Evolutionary conservation across 1,140 invertebrate species (phyloP).

Genomic region (Apolygus lucorum): DNA sequence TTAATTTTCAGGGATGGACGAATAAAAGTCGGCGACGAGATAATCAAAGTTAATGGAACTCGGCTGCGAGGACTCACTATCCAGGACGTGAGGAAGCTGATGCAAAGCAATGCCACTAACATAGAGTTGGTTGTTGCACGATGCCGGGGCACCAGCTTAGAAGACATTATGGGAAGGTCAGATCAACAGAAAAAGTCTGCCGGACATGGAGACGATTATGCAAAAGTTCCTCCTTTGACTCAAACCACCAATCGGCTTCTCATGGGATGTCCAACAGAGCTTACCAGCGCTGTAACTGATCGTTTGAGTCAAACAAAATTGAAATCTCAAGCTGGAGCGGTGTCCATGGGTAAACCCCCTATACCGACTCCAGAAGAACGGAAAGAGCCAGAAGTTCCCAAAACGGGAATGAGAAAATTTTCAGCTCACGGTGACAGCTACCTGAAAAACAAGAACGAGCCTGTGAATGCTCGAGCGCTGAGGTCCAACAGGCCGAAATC

Average conservation of each 20-base stretch:
- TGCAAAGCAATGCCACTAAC: slow-evolving; percentile 45
- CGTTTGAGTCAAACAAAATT: neutral
- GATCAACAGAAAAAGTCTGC: neutral
- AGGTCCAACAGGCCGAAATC: slow-evolving; percentile 50
- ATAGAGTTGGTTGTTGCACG: slow-evolving; percentile 49
- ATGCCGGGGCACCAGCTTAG: slow-evolving; percentile 6
- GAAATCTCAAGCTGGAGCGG: neutral
- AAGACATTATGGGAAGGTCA: neutral
- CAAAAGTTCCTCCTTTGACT: slow-evolving; percentile 13
- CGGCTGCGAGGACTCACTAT: slow-evolving; percentile 52
- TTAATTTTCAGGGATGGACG: slow-evolving; percentile 46
- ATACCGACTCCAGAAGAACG: slow-evolving; percentile 25
- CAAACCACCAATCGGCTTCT: slow-evolving; percentile 18
- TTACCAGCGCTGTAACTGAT: neutral
- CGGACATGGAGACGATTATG: neutral
- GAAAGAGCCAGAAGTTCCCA: slow-evolving; percentile 27
- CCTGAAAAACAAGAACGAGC: slow-evolving; percentile 22
- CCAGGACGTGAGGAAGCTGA: slow-evolving; percentile 48
- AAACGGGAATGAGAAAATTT: slow-evolving; percentile 38
- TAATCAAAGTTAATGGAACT: slow-evolving; percentile 56
- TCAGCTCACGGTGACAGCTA: slow-evolving; percentile 33
- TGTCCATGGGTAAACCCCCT: slow-evolving; percentile 13
- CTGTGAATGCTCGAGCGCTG: neutral
- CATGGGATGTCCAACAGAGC: neutral
- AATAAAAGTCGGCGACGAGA: slow-evolving; percentile 52